These are phyloP conservation scores for Trachythela sp. DNA, from an alignment of 64 coral and sea anemone species.

Conservation along the genomic window DNA sequence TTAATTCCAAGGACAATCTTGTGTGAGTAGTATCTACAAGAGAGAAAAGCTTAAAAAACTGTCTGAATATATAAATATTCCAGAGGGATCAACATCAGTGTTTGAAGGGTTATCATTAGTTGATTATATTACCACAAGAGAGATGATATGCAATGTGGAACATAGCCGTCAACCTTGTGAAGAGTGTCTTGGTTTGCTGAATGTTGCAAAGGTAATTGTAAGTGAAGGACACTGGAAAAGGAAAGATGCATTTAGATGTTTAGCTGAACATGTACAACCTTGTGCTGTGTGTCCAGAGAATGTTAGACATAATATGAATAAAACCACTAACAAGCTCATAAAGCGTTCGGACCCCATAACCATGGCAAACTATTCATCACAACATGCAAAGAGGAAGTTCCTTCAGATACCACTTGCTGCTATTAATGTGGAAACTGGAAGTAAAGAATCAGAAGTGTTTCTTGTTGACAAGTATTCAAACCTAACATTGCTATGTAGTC, in stretches of 20 bases:
- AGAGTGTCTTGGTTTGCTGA: background rate
- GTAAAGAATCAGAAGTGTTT: background rate
- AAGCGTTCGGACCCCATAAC: background rate
- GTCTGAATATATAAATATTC: background rate
- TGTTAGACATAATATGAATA: background rate
- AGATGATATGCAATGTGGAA: background rate
- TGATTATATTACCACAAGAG: background rate
- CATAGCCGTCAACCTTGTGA: background rate
- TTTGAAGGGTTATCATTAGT: background rate
- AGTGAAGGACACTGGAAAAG: slow-evolving; percentile 9
- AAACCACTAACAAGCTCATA: background rate
- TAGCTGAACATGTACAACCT: slow-evolving; percentile 30
- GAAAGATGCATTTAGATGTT: slow-evolving; percentile 23
- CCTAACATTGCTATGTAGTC: background rate
- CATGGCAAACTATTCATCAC: slow-evolving; percentile 17
- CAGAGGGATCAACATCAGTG: background rate
- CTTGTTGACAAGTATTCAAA: slow-evolving; percentile 19
- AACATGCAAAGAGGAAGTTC: slow-evolving; percentile 1
- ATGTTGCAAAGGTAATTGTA: slow-evolving; percentile 7
- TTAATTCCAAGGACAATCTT: background rate
- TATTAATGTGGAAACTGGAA: background rate
- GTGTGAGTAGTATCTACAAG: background rate
- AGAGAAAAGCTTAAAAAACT: background rate
- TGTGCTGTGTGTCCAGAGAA: slow-evolving; percentile 5
- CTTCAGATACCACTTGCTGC: slow-evolving; percentile 30